These are phyloP conservation scores for Lordiphosa andalusiaca DNA, from an alignment of 2,888 invertebrate genomes.

Conservation along the genomic window DNA sequence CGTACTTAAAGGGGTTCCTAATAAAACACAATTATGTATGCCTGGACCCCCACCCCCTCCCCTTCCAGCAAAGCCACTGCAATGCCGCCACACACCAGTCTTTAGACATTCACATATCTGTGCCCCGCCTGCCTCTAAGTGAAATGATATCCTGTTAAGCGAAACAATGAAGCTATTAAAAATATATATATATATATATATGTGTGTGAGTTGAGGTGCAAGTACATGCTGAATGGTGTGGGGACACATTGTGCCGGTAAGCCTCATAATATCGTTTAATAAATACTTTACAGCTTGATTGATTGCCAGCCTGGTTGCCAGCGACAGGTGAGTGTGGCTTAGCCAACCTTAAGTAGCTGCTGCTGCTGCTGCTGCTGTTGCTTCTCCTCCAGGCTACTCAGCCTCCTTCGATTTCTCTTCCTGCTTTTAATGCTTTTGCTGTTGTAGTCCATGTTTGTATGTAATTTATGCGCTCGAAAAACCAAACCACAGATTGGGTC, in stretches of 20 bases:
- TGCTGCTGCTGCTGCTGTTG: slow-evolving; percentile 30
- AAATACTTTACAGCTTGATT: slow-evolving; percentile 75
- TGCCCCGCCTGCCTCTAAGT: slow-evolving; percentile 58
- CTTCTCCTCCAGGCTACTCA: neutral
- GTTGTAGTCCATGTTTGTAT: slow-evolving; percentile 31
- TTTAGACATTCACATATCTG: slow-evolving; percentile 30
- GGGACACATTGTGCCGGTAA: slow-evolving; percentile 42
- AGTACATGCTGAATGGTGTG: neutral
- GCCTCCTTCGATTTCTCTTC: neutral
- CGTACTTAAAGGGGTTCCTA: neutral
- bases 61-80: too few relatives aligned
- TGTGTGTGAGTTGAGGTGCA: slow-evolving; percentile 5
- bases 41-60: too few relatives aligned
- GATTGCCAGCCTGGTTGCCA: slow-evolving; percentile 50
- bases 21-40: too few relatives aligned
- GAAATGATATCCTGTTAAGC: slow-evolving; percentile 72
- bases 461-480: slow-evolving; percentile 58
- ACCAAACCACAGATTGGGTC: slow-evolving; percentile 63
- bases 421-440: slow-evolving; percentile 14
- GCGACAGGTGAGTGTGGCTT: slow-evolving; percentile 63
- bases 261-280: slow-evolving; percentile 74
- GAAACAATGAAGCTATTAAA: slow-evolving; percentile 72
- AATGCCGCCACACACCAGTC: too few relatives aligned
- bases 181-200: slow-evolving; percentile 32
- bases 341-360: slow-evolving; percentile 54